Conservation (phyloP, 2,797 vertebrate genomes). For the Peromyscus attwateri region DNA sequence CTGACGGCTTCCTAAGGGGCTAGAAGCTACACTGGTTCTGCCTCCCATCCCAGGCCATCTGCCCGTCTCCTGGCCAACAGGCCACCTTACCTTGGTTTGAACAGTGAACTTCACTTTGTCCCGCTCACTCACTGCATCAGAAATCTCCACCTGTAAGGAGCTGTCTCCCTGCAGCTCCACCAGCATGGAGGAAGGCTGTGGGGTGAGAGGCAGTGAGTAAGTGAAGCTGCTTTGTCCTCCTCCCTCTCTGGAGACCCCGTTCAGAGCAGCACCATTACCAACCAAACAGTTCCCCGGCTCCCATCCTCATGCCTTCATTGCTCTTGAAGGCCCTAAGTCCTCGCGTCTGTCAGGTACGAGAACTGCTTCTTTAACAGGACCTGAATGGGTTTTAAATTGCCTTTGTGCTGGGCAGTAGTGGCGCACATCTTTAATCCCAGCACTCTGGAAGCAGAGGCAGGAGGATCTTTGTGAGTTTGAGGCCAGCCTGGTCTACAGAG, state of each 20-base stretch:
- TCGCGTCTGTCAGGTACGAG: neutral
- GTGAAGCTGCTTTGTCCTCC: neutral
- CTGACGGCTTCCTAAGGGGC: neutral
- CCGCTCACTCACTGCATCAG: slow-evolving; percentile 67
- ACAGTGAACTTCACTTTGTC: slow-evolving; percentile 82
- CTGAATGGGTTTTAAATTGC: neutral
- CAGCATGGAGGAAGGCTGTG: neutral
- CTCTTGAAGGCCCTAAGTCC: neutral
- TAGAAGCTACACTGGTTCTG: neutral
- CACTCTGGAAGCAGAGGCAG: neutral
- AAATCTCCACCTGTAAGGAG: slow-evolving; percentile 74
- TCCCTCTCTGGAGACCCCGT: too few relatives aligned
- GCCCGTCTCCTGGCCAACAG: accelerated
- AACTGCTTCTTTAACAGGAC: neutral
- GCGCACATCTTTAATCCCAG: neutral
- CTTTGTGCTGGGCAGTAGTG: neutral
- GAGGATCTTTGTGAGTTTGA: neutral
- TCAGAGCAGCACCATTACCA: too few relatives aligned
- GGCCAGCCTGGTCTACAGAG: neutral
- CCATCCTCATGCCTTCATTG: neutral
- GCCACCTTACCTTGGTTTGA: slow-evolving; percentile 75
- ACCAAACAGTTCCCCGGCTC: too few relatives aligned
- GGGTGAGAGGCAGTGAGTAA: neutral
- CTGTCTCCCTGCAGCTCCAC: slow-evolving; percentile 63
- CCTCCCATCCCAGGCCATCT: neutral